Conservation (phyloP, 2,797 vertebrate species). For the Brachymystax lenok region DNA sequence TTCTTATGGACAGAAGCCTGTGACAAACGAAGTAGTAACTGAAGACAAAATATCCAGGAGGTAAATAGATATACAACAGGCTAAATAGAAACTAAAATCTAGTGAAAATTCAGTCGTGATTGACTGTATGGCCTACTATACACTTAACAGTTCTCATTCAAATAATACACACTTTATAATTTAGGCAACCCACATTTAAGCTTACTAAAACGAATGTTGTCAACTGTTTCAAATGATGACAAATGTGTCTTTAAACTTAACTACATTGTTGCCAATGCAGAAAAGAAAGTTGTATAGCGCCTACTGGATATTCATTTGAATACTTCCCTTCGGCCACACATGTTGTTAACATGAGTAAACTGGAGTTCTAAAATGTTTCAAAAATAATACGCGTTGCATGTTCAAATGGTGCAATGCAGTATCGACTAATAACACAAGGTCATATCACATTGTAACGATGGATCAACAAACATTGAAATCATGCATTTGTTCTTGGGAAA, state of each 20-base stretch:
- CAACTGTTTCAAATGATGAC: neutral
- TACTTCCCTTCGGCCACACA: neutral
- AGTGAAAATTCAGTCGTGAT: neutral
- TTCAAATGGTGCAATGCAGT: constrained; percentile 99
- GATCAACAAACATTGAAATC: constrained; percentile 56
- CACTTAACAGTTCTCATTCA: neutral
- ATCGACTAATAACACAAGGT: constrained; percentile 90
- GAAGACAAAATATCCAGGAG: neutral
- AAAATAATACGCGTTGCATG: constrained; percentile 75
- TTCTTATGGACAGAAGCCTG: neutral
- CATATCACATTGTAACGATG: constrained; percentile 79
- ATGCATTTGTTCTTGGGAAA: constrained; percentile 46
- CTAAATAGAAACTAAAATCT: neutral
- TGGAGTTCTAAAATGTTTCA: constrained; percentile 45
- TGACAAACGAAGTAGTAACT: neutral
- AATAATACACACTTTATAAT: neutral
- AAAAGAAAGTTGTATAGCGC: neutral
- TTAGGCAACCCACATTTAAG: neutral
- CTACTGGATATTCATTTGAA: neutral
- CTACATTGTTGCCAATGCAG: neutral
- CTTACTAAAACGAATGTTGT: neutral
- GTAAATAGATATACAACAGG: neutral
- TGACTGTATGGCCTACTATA: neutral
- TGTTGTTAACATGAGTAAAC: constrained; percentile 25
- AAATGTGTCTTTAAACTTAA: neutral